Evolutionary conservation across 1,140 invertebrate species (phyloP).

Genomic region (Hypsibius dujardini): DNA sequence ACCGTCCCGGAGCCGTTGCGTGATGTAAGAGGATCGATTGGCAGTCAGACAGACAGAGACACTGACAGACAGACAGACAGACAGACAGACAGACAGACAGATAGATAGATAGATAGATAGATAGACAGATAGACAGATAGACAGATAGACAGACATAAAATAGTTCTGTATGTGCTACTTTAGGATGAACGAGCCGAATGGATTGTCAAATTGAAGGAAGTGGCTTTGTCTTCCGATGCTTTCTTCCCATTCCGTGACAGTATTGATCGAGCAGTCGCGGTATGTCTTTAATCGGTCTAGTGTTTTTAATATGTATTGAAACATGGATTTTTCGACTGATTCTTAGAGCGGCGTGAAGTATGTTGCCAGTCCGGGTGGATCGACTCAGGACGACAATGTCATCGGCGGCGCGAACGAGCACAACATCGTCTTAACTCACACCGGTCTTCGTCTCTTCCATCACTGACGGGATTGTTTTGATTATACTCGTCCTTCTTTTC

Average conservation of each 20-base stretch:
- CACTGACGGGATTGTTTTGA: conserved; percentile 50
- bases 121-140: too few relatives aligned
- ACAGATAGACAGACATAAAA: too few relatives aligned
- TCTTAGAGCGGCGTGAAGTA: conserved; percentile 77
- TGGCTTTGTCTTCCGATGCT: conserved; percentile 85
- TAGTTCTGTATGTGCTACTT: conserved; percentile 22
- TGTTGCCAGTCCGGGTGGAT: conserved; percentile 78
- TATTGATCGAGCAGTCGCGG: conserved; percentile 75
- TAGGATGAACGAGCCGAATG: conserved; percentile 53
- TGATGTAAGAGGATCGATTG: too few relatives aligned
- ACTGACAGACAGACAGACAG: too few relatives aligned
- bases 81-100: too few relatives aligned
- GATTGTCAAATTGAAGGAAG: conserved; percentile 57
- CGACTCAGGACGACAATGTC: conserved; percentile 75
- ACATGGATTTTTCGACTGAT: neutral
- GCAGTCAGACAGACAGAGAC: too few relatives aligned
- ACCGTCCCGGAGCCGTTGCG: conserved; percentile 17
- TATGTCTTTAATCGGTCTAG: conserved; percentile 30
- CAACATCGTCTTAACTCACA: conserved; percentile 67
- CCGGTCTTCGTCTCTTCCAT: conserved; percentile 82
- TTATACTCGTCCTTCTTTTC: neutral
- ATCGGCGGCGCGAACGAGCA: conserved; percentile 81
- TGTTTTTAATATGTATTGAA: neutral
- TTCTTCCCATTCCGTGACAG: conserved; percentile 98
- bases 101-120: too few relatives aligned